These are phyloP conservation scores for Aplodontia rufa DNA, from an alignment of 2,113 vertebrate species.

Conservation along the genomic window DNA sequence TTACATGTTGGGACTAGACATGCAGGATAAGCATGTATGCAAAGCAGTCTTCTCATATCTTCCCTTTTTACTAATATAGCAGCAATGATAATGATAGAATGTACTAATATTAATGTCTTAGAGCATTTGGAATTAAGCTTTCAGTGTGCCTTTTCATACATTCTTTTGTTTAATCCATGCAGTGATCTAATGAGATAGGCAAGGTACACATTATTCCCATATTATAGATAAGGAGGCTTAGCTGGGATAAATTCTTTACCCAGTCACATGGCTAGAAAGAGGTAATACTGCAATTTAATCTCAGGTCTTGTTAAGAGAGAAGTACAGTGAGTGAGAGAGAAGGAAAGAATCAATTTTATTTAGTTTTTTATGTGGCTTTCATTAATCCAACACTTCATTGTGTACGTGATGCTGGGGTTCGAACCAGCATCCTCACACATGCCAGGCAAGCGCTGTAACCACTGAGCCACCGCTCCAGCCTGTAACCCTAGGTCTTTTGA, in stretches of 20 bases:
- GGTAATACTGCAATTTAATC: neutral
- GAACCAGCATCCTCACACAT: no score
- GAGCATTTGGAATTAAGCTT: conserved; percentile 24
- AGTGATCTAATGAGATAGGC: neutral
- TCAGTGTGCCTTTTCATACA: conserved; percentile 38
- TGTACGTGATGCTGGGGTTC: no score
- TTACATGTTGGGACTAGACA: conserved; percentile 12
- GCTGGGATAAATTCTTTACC: neutral
- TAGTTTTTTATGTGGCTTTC: no score
- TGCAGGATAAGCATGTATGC: neutral
- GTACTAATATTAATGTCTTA: neutral
- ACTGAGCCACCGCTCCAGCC: no score
- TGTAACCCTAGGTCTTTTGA: no score
- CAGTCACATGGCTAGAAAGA: neutral
- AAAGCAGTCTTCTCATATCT: neutral
- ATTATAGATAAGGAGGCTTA: conserved; percentile 20
- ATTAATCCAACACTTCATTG: no score
- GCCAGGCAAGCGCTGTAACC: no score
- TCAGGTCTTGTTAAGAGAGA: no score
- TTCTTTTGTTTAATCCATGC: conserved; percentile 34
- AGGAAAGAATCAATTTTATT: no score
- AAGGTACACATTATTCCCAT: neutral
- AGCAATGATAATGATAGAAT: neutral
- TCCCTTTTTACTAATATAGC: neutral
- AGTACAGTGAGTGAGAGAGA: no score